phyloP scores from a whole-genome alignment of 2,797 vertebrate species.

The Antennarius maculatus region DNA sequence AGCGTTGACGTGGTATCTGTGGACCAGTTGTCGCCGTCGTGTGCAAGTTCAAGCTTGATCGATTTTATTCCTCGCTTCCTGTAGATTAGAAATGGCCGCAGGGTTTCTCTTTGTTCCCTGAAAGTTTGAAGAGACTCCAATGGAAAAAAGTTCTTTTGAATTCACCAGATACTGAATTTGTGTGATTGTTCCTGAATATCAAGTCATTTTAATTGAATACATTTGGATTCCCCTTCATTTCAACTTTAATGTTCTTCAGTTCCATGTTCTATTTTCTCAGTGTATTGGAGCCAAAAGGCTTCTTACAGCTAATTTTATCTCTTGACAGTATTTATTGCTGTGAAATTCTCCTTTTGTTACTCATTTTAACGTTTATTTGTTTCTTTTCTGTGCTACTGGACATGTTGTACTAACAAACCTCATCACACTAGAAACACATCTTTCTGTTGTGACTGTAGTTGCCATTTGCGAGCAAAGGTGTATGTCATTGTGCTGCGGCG shows the following conservation, averaged over 20 bases:
- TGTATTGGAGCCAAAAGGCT: not conserved
- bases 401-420: slow-evolving; percentile 41
- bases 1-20: slow-evolving; percentile 4
- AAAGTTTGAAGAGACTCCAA: slow-evolving; percentile 3
- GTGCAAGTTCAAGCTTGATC: slow-evolving; percentile 56
- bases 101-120: slow-evolving; percentile 31
- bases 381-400: slow-evolving; percentile 8
- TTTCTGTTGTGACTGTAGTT: slow-evolving; percentile 29
- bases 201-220: not conserved
- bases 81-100: slow-evolving; percentile 31
- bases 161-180: slow-evolving; percentile 12
- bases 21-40: not conserved
- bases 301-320: not conserved
- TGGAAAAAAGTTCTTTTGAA: not conserved
- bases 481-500: slow-evolving; percentile 28
- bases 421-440: slow-evolving; percentile 28
- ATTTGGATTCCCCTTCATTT: not conserved
- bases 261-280: not conserved
- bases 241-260: not conserved
- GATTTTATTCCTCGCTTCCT: slow-evolving; percentile 1
- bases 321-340: not conserved
- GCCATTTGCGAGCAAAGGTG: slow-evolving; percentile 33
- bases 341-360: not conserved
- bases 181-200: slow-evolving; percentile 3
- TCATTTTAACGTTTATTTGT: slow-evolving; percentile 5